phyloP scores from a whole-genome alignment of 37 sponge, comb jelly and placozoan genomes.

The Chondrilla cf. caribensis region DNA sequence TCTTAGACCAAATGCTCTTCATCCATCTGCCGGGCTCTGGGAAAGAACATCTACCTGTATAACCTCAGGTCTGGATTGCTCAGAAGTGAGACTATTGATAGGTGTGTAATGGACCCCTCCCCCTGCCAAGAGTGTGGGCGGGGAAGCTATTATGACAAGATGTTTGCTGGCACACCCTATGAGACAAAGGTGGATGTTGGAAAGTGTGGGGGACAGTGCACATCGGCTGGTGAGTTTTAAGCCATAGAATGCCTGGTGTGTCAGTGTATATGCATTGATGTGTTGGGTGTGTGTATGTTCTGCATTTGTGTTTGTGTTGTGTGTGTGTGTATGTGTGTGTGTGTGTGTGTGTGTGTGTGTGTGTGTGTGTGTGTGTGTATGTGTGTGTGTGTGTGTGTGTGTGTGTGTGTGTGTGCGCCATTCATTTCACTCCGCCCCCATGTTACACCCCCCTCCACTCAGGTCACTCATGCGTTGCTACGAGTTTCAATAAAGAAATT shows the following conservation, averaged over 20 bases:
- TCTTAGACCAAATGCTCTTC: neutral
- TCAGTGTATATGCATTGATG: neutral
- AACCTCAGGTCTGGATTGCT: neutral
- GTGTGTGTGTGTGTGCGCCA: neutral
- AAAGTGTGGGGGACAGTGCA: slow-evolving; percentile 3
- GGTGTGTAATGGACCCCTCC: neutral
- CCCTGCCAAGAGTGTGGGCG: slow-evolving; percentile 12
- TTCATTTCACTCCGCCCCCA: neutral
- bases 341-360: too few species aligned
- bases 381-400: neutral
- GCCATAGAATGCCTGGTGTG: too few species aligned
- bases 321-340: too few species aligned
- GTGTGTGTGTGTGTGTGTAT: too few species aligned
- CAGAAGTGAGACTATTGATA: neutral
- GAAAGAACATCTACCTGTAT: neutral
- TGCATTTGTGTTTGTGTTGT: neutral
- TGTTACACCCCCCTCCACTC: neutral
- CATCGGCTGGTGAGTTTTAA: neutral
- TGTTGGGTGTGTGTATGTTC: neutral
- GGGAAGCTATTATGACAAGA: neutral
- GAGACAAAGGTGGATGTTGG: slow-evolving; percentile 34
- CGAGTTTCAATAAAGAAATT: neutral
- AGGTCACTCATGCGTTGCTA: slow-evolving; percentile 10
- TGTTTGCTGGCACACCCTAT: slow-evolving; percentile 42
- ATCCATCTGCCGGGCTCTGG: neutral